Evolutionary conservation across 2,113 vertebrate species (phyloP).

Genomic region (Lota lota): DNA sequence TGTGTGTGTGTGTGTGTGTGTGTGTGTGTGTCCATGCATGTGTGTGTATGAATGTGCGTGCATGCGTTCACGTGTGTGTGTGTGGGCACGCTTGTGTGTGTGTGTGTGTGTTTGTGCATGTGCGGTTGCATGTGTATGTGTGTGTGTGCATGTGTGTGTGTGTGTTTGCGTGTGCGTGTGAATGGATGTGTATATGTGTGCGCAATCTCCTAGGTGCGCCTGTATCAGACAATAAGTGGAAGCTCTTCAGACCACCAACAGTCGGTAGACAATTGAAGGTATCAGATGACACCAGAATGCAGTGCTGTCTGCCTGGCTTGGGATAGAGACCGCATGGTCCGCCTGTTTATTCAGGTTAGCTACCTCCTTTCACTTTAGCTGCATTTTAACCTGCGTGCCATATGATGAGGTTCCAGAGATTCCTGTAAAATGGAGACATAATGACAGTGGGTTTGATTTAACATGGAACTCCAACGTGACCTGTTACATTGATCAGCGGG

Average conservation of each 20-base stretch:
- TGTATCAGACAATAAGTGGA: constrained; percentile 69
- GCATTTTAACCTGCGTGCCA: no score
- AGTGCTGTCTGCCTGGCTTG: constrained; percentile 32
- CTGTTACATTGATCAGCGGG: no score
- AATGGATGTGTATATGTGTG: constrained; percentile 1
- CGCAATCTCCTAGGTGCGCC: constrained; percentile 16
- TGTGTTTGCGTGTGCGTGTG: constrained; percentile 14
- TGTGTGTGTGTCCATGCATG: background rate
- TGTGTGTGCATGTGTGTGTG: background rate
- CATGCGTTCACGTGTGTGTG: background rate
- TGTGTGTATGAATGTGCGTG: constrained; percentile 16
- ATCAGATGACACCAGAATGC: constrained; percentile 66
- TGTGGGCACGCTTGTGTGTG: background rate
- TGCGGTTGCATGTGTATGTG: background rate
- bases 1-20: background rate
- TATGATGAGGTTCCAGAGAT: no score
- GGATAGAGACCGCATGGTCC: constrained; percentile 40
- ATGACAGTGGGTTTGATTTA: no score
- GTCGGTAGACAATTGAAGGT: constrained; percentile 67
- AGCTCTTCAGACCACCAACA: constrained; percentile 66
- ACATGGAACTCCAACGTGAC: no score
- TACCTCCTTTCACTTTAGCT: background rate
- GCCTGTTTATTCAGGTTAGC: constrained; percentile 35
- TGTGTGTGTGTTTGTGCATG: background rate
- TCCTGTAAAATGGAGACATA: no score